Evolutionary conservation across 1,140 invertebrate species (phyloP), one percentile per base, ranked within the genome.

Genomic region (Pristionchus pacificus): DNA sequence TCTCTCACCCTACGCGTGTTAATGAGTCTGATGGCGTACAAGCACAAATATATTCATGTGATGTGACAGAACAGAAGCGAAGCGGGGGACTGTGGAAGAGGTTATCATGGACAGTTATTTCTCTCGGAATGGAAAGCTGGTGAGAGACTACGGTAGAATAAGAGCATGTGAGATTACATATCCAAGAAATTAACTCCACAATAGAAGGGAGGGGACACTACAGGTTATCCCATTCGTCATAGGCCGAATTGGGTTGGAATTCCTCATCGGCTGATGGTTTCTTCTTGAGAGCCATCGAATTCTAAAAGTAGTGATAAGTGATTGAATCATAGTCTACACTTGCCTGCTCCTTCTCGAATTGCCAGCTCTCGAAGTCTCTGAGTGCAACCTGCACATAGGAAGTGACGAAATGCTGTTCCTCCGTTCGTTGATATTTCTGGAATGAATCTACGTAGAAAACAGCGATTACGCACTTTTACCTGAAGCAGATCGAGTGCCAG

Each of bases 361-460:
- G 81, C 81, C 81, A 82, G 24, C 81, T 74, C 61, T 82, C 80
- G 49, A 75, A 81, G 61, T 82, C 81, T 19, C 77, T 61, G 1
- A 82, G 67, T 14, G 78, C 78, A 19, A 79, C 69, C 74, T 82
- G 81, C 13, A 82, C 80, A 60, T 72, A 82, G 1, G 79, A 80
- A 27, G 77, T 80, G 14, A 83, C 80, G 64, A 73, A 82, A 62
- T 83, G 81, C 60, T 83, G 81, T 33, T 82, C 80, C 33, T 82
- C 80, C 2, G 74, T 83, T 38, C 81, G 58, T 32, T 80, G 75
- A 65, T 82, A 82, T 58, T 81, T 83, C 59, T 83, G 76, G 19
- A 49, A 49, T 6, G 38, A 19, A 19, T 49, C 38, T 6, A 10
- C 6, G 19, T 49, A 49, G 19, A 6, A 49, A 49, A 49, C 19